Evolutionary conservation across 2,113 vertebrate genomes (phyloP).

Genomic region (Ibidorhyncha struthersii): DNA sequence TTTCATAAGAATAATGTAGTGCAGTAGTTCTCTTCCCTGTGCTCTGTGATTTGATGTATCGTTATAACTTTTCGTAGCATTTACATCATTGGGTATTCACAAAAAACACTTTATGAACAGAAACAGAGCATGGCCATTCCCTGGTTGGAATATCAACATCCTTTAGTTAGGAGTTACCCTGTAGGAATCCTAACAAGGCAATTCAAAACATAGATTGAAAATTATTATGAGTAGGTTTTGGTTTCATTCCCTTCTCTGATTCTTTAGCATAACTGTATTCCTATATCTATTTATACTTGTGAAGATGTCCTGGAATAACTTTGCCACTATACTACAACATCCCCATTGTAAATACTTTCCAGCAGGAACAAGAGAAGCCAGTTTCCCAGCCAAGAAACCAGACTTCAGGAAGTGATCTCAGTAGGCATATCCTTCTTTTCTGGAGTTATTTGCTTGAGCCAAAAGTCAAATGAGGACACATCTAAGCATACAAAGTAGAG

Average conservation of each 20-base stretch:
- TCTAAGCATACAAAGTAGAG: constrained; percentile 17
- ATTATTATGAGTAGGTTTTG: not conserved
- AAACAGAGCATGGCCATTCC: not conserved
- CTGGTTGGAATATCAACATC: not conserved
- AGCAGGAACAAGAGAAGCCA: constrained; percentile 68
- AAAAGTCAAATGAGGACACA: constrained; percentile 67
- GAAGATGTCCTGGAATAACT: constrained; percentile 67
- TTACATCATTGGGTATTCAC: not conserved
- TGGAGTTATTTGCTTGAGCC: constrained; percentile 53
- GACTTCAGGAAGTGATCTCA: constrained; percentile 74
- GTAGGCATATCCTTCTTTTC: constrained; percentile 56
- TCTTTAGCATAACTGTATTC: constrained; percentile 51
- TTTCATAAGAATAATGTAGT: not conserved
- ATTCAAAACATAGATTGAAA: not conserved
- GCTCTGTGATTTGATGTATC: not conserved
- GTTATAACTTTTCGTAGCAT: not conserved
- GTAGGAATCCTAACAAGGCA: not conserved
- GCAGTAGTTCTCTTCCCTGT: not conserved
- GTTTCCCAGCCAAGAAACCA: constrained; percentile 67
- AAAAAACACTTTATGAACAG: not conserved
- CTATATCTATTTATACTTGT: constrained; percentile 57
- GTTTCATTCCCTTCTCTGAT: constrained; percentile 36
- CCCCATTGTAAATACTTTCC: constrained; percentile 71
- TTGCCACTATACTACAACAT: constrained; percentile 63
- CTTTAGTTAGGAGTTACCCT: not conserved